Evolutionary conservation across 2,888 invertebrate genomes (phyloP).

Genomic region (Conus canariensis): DNA sequence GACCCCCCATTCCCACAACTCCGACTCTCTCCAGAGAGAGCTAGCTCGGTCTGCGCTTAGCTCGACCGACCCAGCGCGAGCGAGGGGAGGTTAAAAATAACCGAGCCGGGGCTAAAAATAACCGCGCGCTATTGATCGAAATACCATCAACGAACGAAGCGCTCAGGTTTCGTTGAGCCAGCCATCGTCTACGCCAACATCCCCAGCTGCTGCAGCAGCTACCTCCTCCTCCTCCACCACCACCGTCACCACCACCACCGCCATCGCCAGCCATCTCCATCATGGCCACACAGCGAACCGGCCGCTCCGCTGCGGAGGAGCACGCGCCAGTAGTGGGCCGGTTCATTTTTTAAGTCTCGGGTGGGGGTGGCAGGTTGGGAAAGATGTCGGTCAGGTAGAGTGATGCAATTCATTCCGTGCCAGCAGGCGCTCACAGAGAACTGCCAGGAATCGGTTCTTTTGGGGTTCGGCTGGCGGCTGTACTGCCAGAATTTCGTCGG

Average conservation of each 20-base stretch:
- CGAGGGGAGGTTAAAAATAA: slow-evolving; percentile 18
- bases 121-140: slow-evolving; percentile 18
- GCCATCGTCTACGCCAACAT: neutral
- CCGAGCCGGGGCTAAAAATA: slow-evolving; percentile 1
- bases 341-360: neutral
- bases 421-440: neutral
- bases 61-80: slow-evolving; percentile 11
- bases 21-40: neutral
- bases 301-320: neutral
- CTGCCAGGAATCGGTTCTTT: neutral
- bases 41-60: neutral
- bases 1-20: neutral
- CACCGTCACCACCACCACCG: neutral
- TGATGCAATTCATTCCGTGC: neutral
- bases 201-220: neutral
- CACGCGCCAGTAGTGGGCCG: neutral
- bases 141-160: slow-evolving; percentile 20
- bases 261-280: neutral
- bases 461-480: neutral
- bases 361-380: neutral
- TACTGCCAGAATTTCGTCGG: neutral
- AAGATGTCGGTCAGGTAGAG: neutral
- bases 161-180: slow-evolving; percentile 16
- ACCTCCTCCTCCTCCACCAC: neutral
- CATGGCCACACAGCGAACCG: neutral